Evolutionary conservation across 2,888 invertebrate species (phyloP), one percentile per base, ranked within the genome.

Genomic region (Lypha dubia): DNA sequence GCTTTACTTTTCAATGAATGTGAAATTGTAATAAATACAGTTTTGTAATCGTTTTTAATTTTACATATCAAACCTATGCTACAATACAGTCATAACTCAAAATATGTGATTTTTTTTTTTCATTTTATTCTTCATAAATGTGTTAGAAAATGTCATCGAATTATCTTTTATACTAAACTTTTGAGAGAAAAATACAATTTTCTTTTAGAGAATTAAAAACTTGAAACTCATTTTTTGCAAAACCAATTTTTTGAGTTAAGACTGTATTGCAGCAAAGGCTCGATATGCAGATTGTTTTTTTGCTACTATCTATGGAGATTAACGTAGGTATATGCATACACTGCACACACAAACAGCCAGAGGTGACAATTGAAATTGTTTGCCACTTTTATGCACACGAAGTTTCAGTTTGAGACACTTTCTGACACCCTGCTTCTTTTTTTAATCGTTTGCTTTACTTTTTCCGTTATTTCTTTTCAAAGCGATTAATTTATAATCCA

Each of bases 31-130:
- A 68, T 60, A 49, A 49, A 35, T 15, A 38, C 13, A 20, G 60
- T 62, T 79, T 79, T 62, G 70, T 44, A 79, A 71, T 65, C 56
- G 46, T 22, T 56, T 32, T n/a, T n/a, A n/a, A n/a, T n/a, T n/a
- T n/a, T n/a, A n/a, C n/a, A n/a, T n/a, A n/a, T n/a, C n/a, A n/a
- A n/a, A n/a, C n/a, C n/a, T n/a, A n/a, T n/a, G n/a, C n/a, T n/a
- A n/a, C n/a, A n/a, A n/a, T n/a, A n/a, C n/a, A n/a, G n/a, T n/a
- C n/a, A n/a, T n/a, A n/a, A n/a, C n/a, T n/a, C n/a, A n/a, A n/a
- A n/a, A n/a, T n/a, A n/a, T n/a, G n/a, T n/a, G n/a, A n/a, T n/a
- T n/a, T n/a, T n/a, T n/a, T n/a, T n/a, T n/a, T n/a, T n/a, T n/a
- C n/a, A n/a, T n/a, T n/a, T n/a, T n/a, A n/a, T n/a, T n/a, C n/a